Base-by-base conservation (phyloP, 2,797 vertebrate species). In the Premnoplex brunnescens region DNA sequence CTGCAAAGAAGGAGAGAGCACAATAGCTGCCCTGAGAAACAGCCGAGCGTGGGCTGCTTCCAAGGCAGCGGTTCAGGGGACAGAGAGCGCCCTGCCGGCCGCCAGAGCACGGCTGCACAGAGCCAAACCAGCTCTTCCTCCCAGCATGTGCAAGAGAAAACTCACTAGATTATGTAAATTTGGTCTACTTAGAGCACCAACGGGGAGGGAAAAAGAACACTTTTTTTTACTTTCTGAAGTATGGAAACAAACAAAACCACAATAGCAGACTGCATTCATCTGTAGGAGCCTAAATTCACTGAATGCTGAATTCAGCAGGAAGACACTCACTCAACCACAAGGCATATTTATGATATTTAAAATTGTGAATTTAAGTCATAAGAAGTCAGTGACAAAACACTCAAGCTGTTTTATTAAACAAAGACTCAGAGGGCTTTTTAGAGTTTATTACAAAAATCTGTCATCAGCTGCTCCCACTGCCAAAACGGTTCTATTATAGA, bases 1-100 rank as follows among this genome's bases (percentile, higher is more conserved):
- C 99, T 99, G 95, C 34, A 96, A 56, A 39, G 94, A 90, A 89
- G 58, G 51, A 94, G 74, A 68, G 41, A 95, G 89, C 94, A 96
- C 76, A 95, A 96, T 90, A 92, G 93, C 79, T 83, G 48, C 49
- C 78, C 74, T 95, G 95, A 96, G 95, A 94, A 95, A 86, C 91
- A 88, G 95, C 48, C 7, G 59, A 91, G 93, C 88, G 93, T 49
- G 81, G 95, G 94, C 64, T 69, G 78, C 94, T 91, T 95, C 91
- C 96, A 64, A 89, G 86, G 84, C 91, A 32, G 95, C 37, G 5
- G 83, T 82, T 44, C 91, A 93, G 92, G 93, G 92, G 87, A 73
- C 89, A 76, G 89, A 60, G 88, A 92, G 87, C 32, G 0, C 88
- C 72, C 66, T 85, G 78, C 64, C 3, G 5, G 81, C 69, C 92